Evolutionary conservation across 2,113 vertebrate genomes (phyloP).

Genomic region (Heptranchias perlo): DNA sequence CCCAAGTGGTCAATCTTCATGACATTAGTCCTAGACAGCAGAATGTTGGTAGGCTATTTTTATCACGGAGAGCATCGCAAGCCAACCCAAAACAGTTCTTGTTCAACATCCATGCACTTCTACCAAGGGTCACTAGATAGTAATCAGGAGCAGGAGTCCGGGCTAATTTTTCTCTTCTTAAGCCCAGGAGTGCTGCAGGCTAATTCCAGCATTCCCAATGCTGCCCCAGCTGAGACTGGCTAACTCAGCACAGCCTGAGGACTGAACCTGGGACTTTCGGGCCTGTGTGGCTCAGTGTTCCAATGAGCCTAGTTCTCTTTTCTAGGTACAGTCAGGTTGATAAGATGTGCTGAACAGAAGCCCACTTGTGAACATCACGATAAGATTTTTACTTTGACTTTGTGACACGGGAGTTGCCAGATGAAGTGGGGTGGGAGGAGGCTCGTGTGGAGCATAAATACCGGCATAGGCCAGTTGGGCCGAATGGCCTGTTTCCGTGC

Average conservation of each 20-base stretch:
- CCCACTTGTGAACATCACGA: background rate
- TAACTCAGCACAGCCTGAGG: background rate
- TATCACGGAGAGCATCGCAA: background rate
- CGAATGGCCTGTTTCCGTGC: no score
- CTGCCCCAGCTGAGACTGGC: background rate
- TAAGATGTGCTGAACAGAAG: background rate
- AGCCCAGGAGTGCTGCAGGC: background rate
- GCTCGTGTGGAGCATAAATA: no score
- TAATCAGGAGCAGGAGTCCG: no score
- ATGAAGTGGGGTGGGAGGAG: no score
- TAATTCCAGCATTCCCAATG: background rate
- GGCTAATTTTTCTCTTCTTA: background rate
- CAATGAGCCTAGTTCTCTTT: background rate
- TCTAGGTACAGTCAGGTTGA: background rate
- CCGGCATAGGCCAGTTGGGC: no score
- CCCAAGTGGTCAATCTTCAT: background rate
- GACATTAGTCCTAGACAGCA: background rate
- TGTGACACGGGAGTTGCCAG: background rate
- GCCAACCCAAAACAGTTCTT: no score
- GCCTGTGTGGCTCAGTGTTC: background rate
- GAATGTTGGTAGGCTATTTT: background rate
- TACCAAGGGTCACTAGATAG: background rate
- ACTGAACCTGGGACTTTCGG: background rate
- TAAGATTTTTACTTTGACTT: background rate
- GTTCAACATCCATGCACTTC: background rate